These are phyloP conservation scores for Bettongia penicillata DNA, from an alignment of 2,113 vertebrate genomes.

Conservation along the genomic window DNA sequence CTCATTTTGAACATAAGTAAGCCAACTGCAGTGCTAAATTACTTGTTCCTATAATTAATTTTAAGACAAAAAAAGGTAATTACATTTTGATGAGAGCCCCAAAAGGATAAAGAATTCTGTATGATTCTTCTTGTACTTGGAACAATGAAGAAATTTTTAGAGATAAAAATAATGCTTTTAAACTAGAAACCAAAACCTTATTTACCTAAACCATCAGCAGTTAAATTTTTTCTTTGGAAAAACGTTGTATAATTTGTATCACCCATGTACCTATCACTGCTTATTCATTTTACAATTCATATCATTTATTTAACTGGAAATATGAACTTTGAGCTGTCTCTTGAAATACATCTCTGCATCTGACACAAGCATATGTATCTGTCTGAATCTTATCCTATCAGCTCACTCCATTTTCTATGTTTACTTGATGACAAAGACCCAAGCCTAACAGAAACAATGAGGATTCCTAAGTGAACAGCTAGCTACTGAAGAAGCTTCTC, in stretches of 20 bases:
- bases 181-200: slow-evolving; percentile 18
- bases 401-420: not conserved
- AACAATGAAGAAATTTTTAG: not conserved
- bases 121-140: not conserved
- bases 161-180: slow-evolving; percentile 24
- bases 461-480: slow-evolving; percentile 4
- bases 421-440: not conserved
- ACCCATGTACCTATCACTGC: not conserved
- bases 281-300: slow-evolving; percentile 26
- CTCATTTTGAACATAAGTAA: not conserved
- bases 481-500: slow-evolving; percentile 2
- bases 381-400: not conserved
- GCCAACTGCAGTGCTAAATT: slow-evolving; percentile 10
- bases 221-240: slow-evolving; percentile 17
- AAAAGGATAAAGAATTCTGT: not conserved
- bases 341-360: slow-evolving; percentile 41
- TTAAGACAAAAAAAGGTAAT: not conserved
- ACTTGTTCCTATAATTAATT: slow-evolving; percentile 18
- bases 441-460: not conserved
- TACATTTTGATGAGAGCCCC: not conserved
- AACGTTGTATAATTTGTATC: not conserved
- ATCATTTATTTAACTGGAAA: not conserved
- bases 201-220: slow-evolving; percentile 2
- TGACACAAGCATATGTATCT: not conserved
- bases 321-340: not conserved